phyloP scores from a whole-genome alignment of 1,140 invertebrate species.

The Drosophila setifemur region DNA sequence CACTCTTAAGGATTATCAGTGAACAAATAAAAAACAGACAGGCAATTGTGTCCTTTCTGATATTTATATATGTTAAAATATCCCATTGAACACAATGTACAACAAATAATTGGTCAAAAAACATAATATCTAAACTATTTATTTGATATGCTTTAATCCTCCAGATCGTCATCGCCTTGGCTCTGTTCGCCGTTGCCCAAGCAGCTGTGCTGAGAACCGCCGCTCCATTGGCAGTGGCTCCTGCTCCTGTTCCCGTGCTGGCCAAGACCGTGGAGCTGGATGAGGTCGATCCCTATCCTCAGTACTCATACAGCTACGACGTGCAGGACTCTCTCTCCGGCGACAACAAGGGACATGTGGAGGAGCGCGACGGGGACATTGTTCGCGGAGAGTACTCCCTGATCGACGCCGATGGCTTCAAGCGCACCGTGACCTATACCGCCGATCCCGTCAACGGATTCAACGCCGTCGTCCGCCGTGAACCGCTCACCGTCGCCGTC shows the following conservation, averaged over 20 bases:
- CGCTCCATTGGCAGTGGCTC: conserved; percentile 60
- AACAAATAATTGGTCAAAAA: no score
- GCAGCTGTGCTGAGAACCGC: conserved; percentile 52
- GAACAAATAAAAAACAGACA: not conserved
- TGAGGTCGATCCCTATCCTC: conserved; percentile 81
- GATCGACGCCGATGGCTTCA: conserved; percentile 77
- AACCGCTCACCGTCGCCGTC: conserved; percentile 68
- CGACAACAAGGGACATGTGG: conserved; percentile 84
- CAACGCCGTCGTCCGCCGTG: conserved; percentile 79
- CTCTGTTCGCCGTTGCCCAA: conserved; percentile 56
- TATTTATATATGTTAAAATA: no score
- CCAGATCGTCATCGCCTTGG: conserved; percentile 59
- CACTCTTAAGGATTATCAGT: conserved; percentile 4
- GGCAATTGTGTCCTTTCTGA: no score
- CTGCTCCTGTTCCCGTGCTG: conserved; percentile 48
- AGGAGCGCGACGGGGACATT: conserved; percentile 84
- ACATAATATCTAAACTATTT: no score
- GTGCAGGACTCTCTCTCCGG: conserved; percentile 84
- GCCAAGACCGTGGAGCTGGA: conserved; percentile 69
- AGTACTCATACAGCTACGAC: conserved; percentile 83
- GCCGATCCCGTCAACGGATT: conserved; percentile 77
- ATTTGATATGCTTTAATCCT: not conserved
- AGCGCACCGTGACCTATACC: conserved; percentile 80
- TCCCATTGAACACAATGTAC: no score
- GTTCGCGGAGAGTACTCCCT: conserved; percentile 81